These are phyloP conservation scores for Leptopilina myrica DNA, from an alignment of 2,888 invertebrate genomes.

Conservation along the genomic window DNA sequence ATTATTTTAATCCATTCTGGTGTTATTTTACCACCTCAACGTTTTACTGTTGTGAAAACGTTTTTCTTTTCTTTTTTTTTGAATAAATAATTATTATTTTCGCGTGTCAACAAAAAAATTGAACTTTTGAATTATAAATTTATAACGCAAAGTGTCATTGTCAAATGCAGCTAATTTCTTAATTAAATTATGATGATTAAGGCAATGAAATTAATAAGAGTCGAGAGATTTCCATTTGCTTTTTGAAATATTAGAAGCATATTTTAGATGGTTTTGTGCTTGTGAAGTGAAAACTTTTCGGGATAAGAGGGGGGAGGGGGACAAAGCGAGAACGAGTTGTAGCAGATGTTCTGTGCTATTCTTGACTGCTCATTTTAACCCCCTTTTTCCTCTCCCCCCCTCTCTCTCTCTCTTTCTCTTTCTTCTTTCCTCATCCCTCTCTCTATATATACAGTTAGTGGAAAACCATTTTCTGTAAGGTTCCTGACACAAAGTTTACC, in stretches of 20 bases:
- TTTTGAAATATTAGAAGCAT: constrained; percentile 17
- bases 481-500: constrained; percentile 33
- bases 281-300: neutral
- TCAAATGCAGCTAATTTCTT: constrained; percentile 4
- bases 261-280: neutral
- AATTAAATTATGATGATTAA: neutral
- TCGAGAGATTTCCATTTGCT: neutral
- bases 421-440: too few relatives aligned
- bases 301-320: neutral
- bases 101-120: too few relatives aligned
- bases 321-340: constrained; percentile 31
- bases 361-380: constrained; percentile 27
- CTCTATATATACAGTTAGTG: neutral
- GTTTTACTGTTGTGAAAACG: too few relatives aligned
- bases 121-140: neutral
- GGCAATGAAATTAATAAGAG: neutral
- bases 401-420: too few relatives aligned
- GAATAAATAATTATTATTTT: too few relatives aligned
- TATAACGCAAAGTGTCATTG: neutral
- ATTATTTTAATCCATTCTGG: too few relatives aligned
- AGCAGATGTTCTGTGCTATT: constrained; percentile 18
- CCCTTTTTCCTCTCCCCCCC: too few relatives aligned
- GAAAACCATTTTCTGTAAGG: constrained; percentile 28
- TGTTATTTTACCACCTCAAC: too few relatives aligned
- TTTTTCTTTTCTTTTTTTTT: too few relatives aligned